Base-by-base conservation (phyloP, 2,888 invertebrate genomes). In the Horisme vitalbata region DNA sequence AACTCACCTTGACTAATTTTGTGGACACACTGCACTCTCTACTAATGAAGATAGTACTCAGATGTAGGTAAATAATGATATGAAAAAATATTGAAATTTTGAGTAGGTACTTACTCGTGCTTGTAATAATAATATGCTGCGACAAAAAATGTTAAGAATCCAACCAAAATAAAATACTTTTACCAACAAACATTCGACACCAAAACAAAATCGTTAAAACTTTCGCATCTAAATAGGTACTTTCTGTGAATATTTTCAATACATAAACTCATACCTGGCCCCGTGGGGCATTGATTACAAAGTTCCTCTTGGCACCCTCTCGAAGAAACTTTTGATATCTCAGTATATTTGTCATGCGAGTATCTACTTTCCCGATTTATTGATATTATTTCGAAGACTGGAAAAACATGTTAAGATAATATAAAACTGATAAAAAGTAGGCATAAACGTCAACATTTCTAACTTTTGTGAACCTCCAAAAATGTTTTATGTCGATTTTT, bases 261-360 rank as follows among this genome's bases (percentile, higher is more conserved):
- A 50, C 41, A 49, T 35, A 51, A 43, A 50, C 35, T 36, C 44
- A 46, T 56, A 56, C 57, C 54, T 52, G 55, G 45, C 51, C 48
- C 45, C 44, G 54, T 45, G 52, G 46, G 52, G 55, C 61, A 61
- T 61, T 61, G 61, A 61, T 61, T 61, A 58, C 58, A 58, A 61
- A 61, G 54, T 61, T 58, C 45, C 46, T 57, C 58, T 57, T 58
- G 58, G 57, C 58, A 57, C 58, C 45, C 58, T 37, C 52, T 38
- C 44, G 27, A 52, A 49, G 52, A 51, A 54, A 55, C 45, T 60
- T 60, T 47, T 52, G 45, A 56, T 57, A 60, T 60, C 57, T 56
- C 56, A 45, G 56, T 55, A 55, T 57, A 57, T 57, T 60, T 57
- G 57, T 58, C 58, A 58, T 52, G 49, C 47, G 58, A 56, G 50